These are phyloP conservation scores for Meteorus colon DNA, from an alignment of 2,888 invertebrate genomes.

Conservation along the genomic window DNA sequence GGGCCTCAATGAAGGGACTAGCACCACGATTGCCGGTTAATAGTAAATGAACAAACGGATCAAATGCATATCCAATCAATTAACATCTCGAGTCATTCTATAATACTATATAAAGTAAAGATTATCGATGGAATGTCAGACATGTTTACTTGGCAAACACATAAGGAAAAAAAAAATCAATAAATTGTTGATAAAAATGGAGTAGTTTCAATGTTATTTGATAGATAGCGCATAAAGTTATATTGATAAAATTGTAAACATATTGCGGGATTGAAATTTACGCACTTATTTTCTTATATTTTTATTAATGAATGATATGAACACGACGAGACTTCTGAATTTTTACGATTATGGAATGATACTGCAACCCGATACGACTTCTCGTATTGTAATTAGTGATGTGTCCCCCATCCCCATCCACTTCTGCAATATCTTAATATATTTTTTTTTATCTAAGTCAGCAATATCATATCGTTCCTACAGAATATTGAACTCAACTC, in stretches of 20 bases:
- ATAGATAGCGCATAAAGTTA: neutral
- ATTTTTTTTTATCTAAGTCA: no score
- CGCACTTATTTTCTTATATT: no score
- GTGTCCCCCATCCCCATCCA: no score
- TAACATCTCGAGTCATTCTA: no score
- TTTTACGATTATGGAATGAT: no score
- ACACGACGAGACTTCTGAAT: no score
- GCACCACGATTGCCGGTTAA: constrained; percentile 79
- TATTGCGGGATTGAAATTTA: neutral
- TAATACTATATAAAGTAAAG: neutral
- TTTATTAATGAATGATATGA: no score
- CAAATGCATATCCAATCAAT: neutral
- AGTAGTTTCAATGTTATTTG: neutral
- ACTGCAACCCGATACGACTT: no score
- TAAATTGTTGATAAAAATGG: neutral
- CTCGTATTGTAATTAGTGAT: no score
- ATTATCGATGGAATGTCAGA: neutral
- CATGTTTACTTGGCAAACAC: neutral
- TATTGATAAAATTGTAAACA: neutral
- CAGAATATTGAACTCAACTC: no score
- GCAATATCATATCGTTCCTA: no score
- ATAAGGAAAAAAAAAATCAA: neutral
- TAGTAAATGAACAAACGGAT: neutral
- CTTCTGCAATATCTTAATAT: no score
- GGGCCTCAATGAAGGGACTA: constrained; percentile 85